Base-by-base conservation (phyloP, 2,888 invertebrate species). In the Lasius fuliginosus region DNA sequence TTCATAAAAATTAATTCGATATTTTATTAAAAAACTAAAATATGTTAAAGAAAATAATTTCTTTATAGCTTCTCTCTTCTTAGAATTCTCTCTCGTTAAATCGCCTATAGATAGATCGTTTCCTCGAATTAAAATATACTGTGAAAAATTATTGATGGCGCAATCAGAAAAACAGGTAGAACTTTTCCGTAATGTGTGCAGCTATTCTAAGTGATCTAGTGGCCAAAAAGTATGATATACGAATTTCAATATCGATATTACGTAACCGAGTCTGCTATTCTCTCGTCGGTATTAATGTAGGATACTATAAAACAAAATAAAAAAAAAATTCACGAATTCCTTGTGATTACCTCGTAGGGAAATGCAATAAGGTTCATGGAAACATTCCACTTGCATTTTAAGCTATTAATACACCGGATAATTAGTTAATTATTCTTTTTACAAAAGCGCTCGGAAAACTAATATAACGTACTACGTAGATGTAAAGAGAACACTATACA, bases 381-480 rank as follows among this genome's bases (percentile, higher is more conserved):
- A 73, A 90, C 93, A 93, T 93, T 93, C 93, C 92, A 91, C 88
- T 90, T 73, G 90, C 91, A 92, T 93, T 92, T 91, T 87, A 87
- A 89, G 53, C 87, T 86, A 53, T 53, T 53, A 23, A 23, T 23
- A 75, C 87, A 87, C 84, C 82, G 81, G 67, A 30, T 69, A 68
- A 65, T 86, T 58, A 83, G 69, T 49, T 64, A 30, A 74, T 69
- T 68, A 15, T 53, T 77, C 83, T 87, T 88, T 90, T 88, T 88
- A 90, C 88, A 84, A 82, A 40, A 83, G 46, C 18, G 8, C 76
- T 87, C 82, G 67, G 53, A 8, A 75, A 82, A 85, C 87, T 87
- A 36, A 36, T 5, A 30, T 88, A 84, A 85, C 23, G 67, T 67
- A 79, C 64, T 83, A 71, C 42, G 65, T 84, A 71, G 74, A 49